Conservation (phyloP, 2,113 vertebrate genomes). For the Zosterops lateralis region DNA sequence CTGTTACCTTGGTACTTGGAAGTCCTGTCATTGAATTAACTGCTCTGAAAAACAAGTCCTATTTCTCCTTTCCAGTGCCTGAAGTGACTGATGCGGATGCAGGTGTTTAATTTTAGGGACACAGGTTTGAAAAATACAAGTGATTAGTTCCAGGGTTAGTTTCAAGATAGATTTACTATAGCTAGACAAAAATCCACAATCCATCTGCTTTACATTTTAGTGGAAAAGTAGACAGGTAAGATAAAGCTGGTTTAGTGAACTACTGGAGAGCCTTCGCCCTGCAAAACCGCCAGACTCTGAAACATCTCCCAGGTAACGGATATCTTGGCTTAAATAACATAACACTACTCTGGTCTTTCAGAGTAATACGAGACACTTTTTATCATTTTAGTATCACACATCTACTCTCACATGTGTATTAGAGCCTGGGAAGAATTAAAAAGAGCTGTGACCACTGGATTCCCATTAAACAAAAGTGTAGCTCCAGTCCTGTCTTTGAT, state of each 20-base stretch:
- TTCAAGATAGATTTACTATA: not conserved
- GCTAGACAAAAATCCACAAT: not conserved
- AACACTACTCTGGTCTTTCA: not conserved
- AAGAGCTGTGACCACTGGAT: not conserved
- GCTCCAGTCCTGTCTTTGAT: not conserved
- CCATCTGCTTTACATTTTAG: not conserved
- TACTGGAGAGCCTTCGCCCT: not conserved
- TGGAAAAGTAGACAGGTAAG: not conserved
- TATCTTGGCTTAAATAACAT: not conserved
- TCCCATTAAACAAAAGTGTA: not conserved
- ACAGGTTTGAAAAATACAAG: constrained; percentile 22
- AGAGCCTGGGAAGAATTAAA: not conserved
- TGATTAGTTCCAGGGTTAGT: constrained; percentile 34
- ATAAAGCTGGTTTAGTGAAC: not conserved
- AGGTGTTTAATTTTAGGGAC: constrained; percentile 12
- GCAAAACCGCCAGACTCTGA: not conserved
- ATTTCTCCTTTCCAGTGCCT: not conserved
- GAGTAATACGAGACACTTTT: not conserved
- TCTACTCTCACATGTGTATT: not conserved
- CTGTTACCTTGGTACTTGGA: not conserved
- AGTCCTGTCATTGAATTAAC: not conserved
- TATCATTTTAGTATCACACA: not conserved
- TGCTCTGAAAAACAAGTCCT: not conserved
- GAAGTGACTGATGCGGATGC: not conserved
- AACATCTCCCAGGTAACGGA: not conserved